These are phyloP conservation scores for Gallirallus australis DNA, from an alignment of 2,797 vertebrate genomes.

Conservation along the genomic window DNA sequence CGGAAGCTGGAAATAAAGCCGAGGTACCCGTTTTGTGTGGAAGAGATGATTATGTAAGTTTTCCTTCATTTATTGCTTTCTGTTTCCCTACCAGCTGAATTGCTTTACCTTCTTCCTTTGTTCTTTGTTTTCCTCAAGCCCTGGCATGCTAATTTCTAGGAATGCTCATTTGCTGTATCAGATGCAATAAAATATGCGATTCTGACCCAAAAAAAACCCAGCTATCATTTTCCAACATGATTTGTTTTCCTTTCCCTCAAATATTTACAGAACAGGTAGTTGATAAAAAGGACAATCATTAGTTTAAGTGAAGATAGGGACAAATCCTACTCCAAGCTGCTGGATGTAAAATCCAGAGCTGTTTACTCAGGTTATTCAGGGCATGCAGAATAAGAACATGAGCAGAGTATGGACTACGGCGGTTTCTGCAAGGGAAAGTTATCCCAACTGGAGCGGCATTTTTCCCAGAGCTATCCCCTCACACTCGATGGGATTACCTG, in stretches of 20 bases:
- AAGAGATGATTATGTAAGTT: conserved; percentile 99
- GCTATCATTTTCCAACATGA: rapidly evolving
- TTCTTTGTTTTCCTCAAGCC: conserved; percentile 1
- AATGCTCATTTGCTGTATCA: neutral
- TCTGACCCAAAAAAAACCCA: neutral
- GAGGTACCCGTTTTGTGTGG: conserved; percentile 95
- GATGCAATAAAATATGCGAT: neutral
- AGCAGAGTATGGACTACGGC: rapidly evolving
- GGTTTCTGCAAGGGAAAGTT: neutral
- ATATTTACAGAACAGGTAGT: neutral
- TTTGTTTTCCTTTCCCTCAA: neutral
- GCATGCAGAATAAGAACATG: neutral
- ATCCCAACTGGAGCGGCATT: neutral
- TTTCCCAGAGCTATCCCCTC: neutral
- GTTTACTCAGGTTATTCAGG: neutral
- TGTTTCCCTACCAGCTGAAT: neutral
- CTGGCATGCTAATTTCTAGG: neutral
- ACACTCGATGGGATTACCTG: neutral
- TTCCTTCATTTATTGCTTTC: neutral
- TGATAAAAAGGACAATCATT: neutral
- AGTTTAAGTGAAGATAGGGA: neutral
- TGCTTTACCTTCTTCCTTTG: conserved; percentile 16
- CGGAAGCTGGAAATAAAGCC: conserved; percentile 98
- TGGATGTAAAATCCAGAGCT: neutral
- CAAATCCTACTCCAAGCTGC: neutral